phyloP scores from a whole-genome alignment of 2,888 invertebrate genomes.

The Merodon equestris region DNA sequence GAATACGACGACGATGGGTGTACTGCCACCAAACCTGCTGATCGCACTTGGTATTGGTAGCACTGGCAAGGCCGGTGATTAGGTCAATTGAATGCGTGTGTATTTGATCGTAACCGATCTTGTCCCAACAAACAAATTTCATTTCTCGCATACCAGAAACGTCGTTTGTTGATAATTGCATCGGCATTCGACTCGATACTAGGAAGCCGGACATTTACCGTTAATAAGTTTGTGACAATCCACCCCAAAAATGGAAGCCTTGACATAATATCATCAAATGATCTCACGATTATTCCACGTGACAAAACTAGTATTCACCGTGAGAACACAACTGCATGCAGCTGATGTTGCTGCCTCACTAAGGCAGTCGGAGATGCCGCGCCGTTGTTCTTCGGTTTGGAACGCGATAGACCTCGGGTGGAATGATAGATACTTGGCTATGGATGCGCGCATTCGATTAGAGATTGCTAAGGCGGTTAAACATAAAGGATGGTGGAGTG shows the following conservation, averaged over 20 bases:
- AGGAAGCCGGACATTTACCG: slow-evolving; percentile 38
- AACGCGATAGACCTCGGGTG: slow-evolving; percentile 22
- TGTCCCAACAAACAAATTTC: too few species aligned
- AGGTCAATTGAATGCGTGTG: slow-evolving; percentile 58
- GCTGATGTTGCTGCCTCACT: neutral
- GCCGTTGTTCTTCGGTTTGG: too few species aligned
- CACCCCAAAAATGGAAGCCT: slow-evolving; percentile 59
- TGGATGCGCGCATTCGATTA: slow-evolving; percentile 8
- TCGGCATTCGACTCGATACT: too few species aligned
- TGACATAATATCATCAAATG: slow-evolving; percentile 67
- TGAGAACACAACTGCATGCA: slow-evolving; percentile 16
- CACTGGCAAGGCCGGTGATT: slow-evolving; percentile 34
- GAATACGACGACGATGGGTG: slow-evolving; percentile 50
- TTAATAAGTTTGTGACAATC: slow-evolving; percentile 58
- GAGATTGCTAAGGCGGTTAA: slow-evolving; percentile 37
- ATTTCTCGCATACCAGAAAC: too few species aligned
- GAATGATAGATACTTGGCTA: slow-evolving; percentile 17
- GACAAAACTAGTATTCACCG: slow-evolving; percentile 56
- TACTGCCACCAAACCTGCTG: slow-evolving; percentile 23
- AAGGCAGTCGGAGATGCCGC: neutral
- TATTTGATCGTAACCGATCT: too few species aligned
- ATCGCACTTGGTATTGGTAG: slow-evolving; percentile 11
- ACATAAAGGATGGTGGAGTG: slow-evolving; percentile 48
- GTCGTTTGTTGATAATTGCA: too few species aligned
- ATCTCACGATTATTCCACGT: slow-evolving; percentile 68